phyloP scores from a whole-genome alignment of 1,140 invertebrate species.

The Sycobia sp. region DNA sequence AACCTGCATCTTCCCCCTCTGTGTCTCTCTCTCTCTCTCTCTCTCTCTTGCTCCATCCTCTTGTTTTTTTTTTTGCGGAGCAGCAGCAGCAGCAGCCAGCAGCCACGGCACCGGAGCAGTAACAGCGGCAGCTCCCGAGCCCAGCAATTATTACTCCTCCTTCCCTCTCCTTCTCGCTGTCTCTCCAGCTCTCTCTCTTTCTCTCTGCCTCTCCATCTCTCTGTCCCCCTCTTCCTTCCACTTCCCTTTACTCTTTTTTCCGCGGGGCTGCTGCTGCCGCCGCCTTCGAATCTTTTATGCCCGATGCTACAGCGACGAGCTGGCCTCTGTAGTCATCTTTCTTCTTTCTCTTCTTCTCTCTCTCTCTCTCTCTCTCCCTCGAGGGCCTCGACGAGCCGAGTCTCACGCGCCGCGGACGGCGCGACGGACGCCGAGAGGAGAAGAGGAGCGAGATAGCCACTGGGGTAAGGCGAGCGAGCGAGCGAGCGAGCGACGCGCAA shows the following conservation, averaged over 20 bases:
- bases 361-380: not conserved
- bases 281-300: conserved; percentile 18
- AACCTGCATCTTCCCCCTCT: not conserved
- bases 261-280: conserved; percentile 19
- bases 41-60: conserved; percentile 6
- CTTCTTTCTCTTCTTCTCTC: no score
- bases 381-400: not conserved
- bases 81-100: not conserved
- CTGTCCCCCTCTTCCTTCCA: not conserved
- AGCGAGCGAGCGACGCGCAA: conserved; percentile 26
- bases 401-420: conserved; percentile 39
- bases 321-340: conserved; percentile 7
- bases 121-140: conserved; percentile 20
- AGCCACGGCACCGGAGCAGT: not conserved
- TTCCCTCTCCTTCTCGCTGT: not conserved
- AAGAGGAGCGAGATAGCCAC: conserved; percentile 6
- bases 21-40: not conserved
- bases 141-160: conserved; percentile 24
- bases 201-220: conserved; percentile 6
- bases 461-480: conserved; percentile 20
- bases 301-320: conserved; percentile 5
- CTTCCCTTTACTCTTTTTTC: conserved; percentile 10
- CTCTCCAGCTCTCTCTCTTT: no score
- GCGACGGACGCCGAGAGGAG: conserved; percentile 24
- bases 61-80: conserved; percentile 4